A percentile compares a stretch with the other conserved stretches of the same genome.
Conservation (phyloP, 2,888 invertebrate species). For the Pegoplata infirma region DNA sequence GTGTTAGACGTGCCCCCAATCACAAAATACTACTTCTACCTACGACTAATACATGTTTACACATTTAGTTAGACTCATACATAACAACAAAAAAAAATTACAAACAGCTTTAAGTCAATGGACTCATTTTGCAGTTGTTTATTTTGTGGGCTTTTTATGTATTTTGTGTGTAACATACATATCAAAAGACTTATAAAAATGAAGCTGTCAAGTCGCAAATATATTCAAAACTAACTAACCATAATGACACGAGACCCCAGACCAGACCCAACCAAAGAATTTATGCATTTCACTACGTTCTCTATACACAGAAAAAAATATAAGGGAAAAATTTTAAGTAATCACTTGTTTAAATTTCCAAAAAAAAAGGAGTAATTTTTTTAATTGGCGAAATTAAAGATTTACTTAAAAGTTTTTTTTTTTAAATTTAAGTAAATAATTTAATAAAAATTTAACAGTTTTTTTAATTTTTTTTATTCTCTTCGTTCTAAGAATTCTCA, state of each 20-base stretch:
- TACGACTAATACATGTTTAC: slow-evolving; percentile 11
- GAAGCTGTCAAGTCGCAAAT: slow-evolving; percentile 23
- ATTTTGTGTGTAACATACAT: slow-evolving; percentile 28
- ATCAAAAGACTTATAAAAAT: slow-evolving; percentile 46
- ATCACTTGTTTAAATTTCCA: no score
- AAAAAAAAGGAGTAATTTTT: no score
- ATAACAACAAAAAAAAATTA: slow-evolving; percentile 21
- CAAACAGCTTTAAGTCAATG: slow-evolving; percentile 55
- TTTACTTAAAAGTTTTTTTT: no score
- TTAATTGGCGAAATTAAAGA: no score
- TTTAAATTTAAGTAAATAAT: no score
- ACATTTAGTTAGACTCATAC: neutral
- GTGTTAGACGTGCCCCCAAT: slow-evolving; percentile 58
- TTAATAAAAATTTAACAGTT: no score
- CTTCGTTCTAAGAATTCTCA: no score
- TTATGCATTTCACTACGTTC: neutral
- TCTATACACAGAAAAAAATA: no score
- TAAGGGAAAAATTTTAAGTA: no score
- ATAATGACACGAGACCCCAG: slow-evolving; percentile 29
- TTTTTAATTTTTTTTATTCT: no score
- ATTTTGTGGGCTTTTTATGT: slow-evolving; percentile 34
- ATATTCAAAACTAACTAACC: slow-evolving; percentile 10
- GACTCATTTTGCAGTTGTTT: slow-evolving; percentile 51
- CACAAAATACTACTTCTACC: slow-evolving; percentile 29
- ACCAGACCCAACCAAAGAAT: slow-evolving; percentile 6